Evolutionary conservation across 2,888 invertebrate species (phyloP).

Genomic region (Drosophila eohydei): DNA sequence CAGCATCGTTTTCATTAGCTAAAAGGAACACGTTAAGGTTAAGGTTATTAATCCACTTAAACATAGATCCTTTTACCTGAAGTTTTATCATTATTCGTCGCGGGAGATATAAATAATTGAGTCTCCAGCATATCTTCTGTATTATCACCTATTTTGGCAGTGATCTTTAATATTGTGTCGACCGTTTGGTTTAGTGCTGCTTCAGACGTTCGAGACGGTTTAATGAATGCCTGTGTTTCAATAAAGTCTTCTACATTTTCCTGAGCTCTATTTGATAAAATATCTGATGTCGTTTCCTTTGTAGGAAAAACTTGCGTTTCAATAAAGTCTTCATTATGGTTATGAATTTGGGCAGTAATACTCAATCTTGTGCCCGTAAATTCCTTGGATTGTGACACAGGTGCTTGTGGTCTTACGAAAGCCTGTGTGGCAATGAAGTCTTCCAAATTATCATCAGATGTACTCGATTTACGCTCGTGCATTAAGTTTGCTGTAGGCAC

Average conservation of each 20-base stretch:
- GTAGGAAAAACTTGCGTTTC: constrained; percentile 7
- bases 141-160: background rate
- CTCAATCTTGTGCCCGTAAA: constrained; percentile 4
- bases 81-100: background rate
- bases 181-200: background rate
- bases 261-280: background rate
- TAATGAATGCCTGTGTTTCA: constrained; percentile 25
- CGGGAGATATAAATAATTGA: constrained; percentile 27
- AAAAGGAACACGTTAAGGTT: background rate
- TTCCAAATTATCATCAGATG: constrained; percentile 2
- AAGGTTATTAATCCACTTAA: no score
- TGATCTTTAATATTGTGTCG: background rate
- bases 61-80: constrained; percentile 23
- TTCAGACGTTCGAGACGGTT: background rate
- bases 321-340: constrained; percentile 15
- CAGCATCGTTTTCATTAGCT: constrained; percentile 9
- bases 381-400: background rate
- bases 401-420: constrained; percentile 1
- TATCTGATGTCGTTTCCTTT: background rate
- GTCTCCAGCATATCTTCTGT: constrained; percentile 41
- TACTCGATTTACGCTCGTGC: background rate
- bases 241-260: constrained; percentile 34
- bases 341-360: constrained; percentile 21
- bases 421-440: constrained; percentile 41
- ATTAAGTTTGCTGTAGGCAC: constrained; percentile 15